Evolutionary conservation across 2,113 vertebrate genomes (phyloP).

Genomic region (Spheniscus mendiculus): DNA sequence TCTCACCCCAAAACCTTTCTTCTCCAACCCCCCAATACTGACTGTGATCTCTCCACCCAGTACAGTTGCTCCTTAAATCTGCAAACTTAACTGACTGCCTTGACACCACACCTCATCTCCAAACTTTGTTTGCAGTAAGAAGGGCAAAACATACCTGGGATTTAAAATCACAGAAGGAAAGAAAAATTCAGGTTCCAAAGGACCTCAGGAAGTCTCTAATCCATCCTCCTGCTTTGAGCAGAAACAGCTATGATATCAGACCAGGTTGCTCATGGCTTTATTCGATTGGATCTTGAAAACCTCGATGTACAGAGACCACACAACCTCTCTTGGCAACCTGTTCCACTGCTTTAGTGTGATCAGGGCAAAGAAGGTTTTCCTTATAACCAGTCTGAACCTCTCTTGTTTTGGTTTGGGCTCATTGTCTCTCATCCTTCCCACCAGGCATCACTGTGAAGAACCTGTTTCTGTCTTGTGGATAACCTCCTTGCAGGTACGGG

Average conservation of each 20-base stretch:
- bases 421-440: background rate
- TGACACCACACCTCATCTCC: background rate
- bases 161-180: background rate
- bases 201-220: background rate
- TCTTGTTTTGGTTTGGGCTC: background rate
- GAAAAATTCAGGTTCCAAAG: background rate
- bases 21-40: too few species aligned
- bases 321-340: background rate
- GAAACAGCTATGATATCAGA: background rate
- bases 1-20: background rate
- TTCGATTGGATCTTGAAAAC: background rate
- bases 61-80: background rate
- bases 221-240: background rate
- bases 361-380: background rate
- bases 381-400: background rate
- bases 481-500: background rate
- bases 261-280: background rate
- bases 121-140: background rate
- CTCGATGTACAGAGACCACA: background rate
- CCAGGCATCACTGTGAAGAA: background rate
- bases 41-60: background rate
- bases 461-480: background rate
- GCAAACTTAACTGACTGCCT: background rate
- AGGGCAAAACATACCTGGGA: background rate
- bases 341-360: background rate